Conservation (phyloP, 1,140 invertebrate genomes). For the Coenobita brevimanus region DNA sequence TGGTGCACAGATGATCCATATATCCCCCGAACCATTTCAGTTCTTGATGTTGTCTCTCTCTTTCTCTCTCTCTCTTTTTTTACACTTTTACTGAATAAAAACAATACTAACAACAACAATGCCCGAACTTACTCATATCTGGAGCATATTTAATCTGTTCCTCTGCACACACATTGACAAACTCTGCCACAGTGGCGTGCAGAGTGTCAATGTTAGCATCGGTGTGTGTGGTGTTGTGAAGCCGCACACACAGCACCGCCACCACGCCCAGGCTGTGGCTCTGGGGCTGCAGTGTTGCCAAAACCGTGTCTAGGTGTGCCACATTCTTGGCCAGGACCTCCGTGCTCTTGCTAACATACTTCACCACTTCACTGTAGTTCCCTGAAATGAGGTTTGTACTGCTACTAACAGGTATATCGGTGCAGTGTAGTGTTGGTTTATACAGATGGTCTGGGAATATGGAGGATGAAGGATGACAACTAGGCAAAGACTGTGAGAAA, state of each 20-base stretch:
- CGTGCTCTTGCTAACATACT: slow-evolving; percentile 85
- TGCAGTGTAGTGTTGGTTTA: too few species aligned
- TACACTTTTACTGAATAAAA: neutral
- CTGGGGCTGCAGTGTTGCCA: slow-evolving; percentile 68
- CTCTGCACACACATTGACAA: slow-evolving; percentile 75
- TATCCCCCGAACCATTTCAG: too few species aligned
- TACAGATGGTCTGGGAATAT: too few species aligned
- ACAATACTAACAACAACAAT: neutral
- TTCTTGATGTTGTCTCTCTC: too few species aligned
- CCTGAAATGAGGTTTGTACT: slow-evolving; percentile 73
- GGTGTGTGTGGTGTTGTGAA: slow-evolving; percentile 58
- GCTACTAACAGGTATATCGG: neutral
- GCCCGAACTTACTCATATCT: slow-evolving; percentile 61
- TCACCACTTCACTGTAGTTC: slow-evolving; percentile 88
- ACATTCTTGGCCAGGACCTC: slow-evolving; percentile 87
- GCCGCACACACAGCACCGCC: slow-evolving; percentile 63
- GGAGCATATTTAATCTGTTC: slow-evolving; percentile 68
- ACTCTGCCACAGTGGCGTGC: slow-evolving; percentile 68
- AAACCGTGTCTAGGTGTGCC: slow-evolving; percentile 87
- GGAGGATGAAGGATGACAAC: too few species aligned
- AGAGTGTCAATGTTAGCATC: slow-evolving; percentile 68
- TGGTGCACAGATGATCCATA: too few species aligned
- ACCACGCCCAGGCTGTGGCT: slow-evolving; percentile 60
- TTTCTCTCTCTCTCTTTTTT: too few species aligned
- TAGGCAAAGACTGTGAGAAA: slow-evolving; percentile 82